phyloP scores from a whole-genome alignment of 2,888 invertebrate species.

The Lycaena phlaeas region DNA sequence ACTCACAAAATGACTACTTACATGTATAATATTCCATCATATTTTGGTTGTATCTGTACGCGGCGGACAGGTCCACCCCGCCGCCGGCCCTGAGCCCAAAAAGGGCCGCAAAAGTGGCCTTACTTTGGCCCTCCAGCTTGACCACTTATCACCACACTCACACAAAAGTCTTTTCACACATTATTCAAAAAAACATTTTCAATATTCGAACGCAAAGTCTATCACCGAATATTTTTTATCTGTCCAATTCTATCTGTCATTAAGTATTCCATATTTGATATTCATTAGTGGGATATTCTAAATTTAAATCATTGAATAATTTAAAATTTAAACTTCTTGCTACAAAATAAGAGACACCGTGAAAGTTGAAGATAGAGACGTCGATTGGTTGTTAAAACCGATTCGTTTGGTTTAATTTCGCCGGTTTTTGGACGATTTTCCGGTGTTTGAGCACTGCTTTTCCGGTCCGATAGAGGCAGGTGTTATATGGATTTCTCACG shows the following conservation, averaged over 20 bases:
- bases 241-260: background rate
- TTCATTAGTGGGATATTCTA: background rate
- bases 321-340: conserved; percentile 18
- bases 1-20: too few species aligned
- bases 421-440: conserved; percentile 66
- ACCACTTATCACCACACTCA: conserved; percentile 36
- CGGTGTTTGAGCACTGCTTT: conserved; percentile 62
- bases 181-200: conserved; percentile 9
- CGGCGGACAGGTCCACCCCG: conserved; percentile 92
- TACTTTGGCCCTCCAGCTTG: conserved; percentile 78
- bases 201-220: background rate
- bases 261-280: background rate
- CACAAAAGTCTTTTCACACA: conserved; percentile 14
- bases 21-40: conserved; percentile 99
- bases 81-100: conserved; percentile 76
- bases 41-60: conserved; percentile 96
- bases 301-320: background rate
- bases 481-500: conserved; percentile 60
- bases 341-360: conserved; percentile 32
- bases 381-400: conserved; percentile 45
- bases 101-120: conserved; percentile 78
- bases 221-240: background rate
- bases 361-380: conserved; percentile 49
- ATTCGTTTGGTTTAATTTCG: conserved; percentile 58
- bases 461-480: conserved; percentile 61